Conservation (phyloP, 1,140 invertebrate species). For the Philopotamus ludificatus region DNA sequence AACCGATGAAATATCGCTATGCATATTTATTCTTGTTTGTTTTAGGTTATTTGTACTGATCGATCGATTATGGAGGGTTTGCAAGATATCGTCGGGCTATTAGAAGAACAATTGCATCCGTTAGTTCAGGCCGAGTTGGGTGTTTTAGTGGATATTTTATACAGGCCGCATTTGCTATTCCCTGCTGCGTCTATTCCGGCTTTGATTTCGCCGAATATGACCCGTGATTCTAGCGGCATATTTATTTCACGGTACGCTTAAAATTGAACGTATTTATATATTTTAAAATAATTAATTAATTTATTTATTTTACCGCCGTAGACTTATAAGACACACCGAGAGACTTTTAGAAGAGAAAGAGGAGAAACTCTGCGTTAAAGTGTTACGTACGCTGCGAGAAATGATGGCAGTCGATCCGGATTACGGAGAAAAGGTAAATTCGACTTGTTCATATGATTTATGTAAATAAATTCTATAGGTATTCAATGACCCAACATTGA, state of each 20-base stretch:
- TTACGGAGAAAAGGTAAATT: slow-evolving; percentile 93
- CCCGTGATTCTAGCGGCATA: slow-evolving; percentile 50
- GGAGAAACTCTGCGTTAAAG: slow-evolving; percentile 95
- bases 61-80: slow-evolving; percentile 94
- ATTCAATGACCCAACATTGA: too few relatives aligned
- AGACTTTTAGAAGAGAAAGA: slow-evolving; percentile 96
- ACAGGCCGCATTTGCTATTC: slow-evolving; percentile 92
- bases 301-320: slow-evolving; percentile 56
- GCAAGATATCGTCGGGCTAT: slow-evolving; percentile 90
- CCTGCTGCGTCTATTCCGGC: slow-evolving; percentile 65
- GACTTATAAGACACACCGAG: slow-evolving; percentile 95
- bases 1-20: slow-evolving; percentile 55
- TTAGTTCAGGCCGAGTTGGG: slow-evolving; percentile 95
- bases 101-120: slow-evolving; percentile 93
- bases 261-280: not conserved
- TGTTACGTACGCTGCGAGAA: slow-evolving; percentile 89
- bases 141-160: slow-evolving; percentile 94
- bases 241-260: slow-evolving; percentile 44
- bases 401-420: slow-evolving; percentile 97
- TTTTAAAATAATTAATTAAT: too few relatives aligned
- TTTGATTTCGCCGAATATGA: slow-evolving; percentile 30
- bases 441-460: too few relatives aligned
- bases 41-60: slow-evolving; percentile 68
- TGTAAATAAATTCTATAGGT: too few relatives aligned
- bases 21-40: slow-evolving; percentile 11